Base-by-base conservation (phyloP, 23 tunicate genomes). In the Botrylloides violaceus region DNA sequence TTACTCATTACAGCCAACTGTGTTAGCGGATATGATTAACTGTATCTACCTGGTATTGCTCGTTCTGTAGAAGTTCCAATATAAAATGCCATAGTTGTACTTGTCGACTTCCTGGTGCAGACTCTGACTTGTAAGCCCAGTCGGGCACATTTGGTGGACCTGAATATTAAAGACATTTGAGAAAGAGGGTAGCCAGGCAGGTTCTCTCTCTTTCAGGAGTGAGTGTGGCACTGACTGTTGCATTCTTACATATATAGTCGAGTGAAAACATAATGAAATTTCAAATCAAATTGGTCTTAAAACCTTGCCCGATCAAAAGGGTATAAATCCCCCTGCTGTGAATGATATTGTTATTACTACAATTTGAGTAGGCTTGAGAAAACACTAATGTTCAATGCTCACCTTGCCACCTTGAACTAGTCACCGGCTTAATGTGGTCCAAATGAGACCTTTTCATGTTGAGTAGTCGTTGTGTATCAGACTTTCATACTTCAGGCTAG, bases 81-180 rank as follows among this genome's bases (percentile, higher is more conserved):
- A 95, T 95, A 57, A 95, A 95, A 35, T 95, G 99, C 99, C 99
- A 95, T 36, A 95, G 61, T 47, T 95, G 99, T 36, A 95, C 99
- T 79, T 95, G 99, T 48, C 99, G 78, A 47, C 99, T 95, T 32
- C 99, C 99, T 26, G 99, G 99, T 1, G 99, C 99, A 0, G 99
- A 95, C 53, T 95, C 99, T 21, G 99, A 59, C 68, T 95, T 95
- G 73, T 72, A 87, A 3, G 99, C 99, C 99, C 99, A 95, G 37
- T 95, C 96, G 3, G 99, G 99, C 50, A 87, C 79, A 36, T 73
- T 85, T 27, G 78, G 65, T 43, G 59, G 66, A 3, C 91, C 98
- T 79, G 76, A 24, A 59, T 53, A 15, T n/a, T n/a, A n/a, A n/a
- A n/a, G n/a, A n/a, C n/a, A n/a, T n/a, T n/a, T n/a, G n/a, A n/a